A percentile compares a stretch with the other conserved stretches of the same genome.
Evolutionary conservation across 1,140 invertebrate genomes (phyloP).

Genomic region (Arion vulgaris): DNA sequence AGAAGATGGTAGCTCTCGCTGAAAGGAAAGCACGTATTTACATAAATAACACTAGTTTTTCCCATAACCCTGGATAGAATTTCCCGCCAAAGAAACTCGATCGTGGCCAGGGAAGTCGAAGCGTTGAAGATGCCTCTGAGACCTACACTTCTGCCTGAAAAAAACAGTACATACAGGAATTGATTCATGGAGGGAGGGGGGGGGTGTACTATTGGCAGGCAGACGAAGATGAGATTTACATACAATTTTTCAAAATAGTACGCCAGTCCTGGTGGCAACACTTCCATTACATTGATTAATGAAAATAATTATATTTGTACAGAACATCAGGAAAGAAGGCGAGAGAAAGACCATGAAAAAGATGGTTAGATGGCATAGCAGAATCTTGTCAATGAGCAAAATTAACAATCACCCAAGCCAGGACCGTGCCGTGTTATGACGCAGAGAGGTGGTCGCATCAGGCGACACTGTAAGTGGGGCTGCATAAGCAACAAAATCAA

Average conservation of each 20-base stretch:
- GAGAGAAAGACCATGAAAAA: too few species aligned
- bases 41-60: conserved; percentile 2
- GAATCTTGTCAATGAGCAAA: too few species aligned
- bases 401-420: too few species aligned
- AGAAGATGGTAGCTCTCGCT: not conserved
- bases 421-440: too few species aligned
- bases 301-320: not conserved
- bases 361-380: too few species aligned
- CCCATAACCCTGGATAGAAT: not conserved
- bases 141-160: not conserved
- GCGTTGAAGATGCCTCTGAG: not conserved
- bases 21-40: not conserved
- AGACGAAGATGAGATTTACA: not conserved
- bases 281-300: not conserved
- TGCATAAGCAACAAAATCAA: too few species aligned
- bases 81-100: not conserved
- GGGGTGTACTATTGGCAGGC: not conserved
- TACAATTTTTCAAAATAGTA: not conserved
- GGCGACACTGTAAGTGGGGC: too few species aligned
- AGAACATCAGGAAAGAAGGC: too few species aligned
- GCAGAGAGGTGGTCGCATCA: too few species aligned
- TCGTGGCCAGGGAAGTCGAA: not conserved
- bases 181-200: not conserved
- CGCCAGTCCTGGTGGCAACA: too few species aligned
- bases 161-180: too few species aligned